Evolutionary conservation across 2,888 invertebrate genomes (phyloP), one percentile per base, ranked within the genome.

Genomic region (Junonia oenone): DNA sequence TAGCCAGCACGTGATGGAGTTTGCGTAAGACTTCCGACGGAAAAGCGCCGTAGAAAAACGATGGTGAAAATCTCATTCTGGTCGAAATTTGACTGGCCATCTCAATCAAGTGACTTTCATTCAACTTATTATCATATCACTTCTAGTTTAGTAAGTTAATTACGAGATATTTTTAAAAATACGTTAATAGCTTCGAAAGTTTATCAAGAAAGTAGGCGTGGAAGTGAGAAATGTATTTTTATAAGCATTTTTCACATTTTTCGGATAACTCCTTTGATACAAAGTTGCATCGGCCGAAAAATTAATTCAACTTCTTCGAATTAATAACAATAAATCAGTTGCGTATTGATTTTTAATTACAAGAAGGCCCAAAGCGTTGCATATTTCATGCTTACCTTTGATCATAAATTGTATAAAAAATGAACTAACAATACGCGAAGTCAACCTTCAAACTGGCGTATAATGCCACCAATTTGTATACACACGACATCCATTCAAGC

Each of bases 401-500:
- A 58, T 56, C 53, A 52, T 48, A 56, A 56, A 48, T 53, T 29
- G 49, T 40, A 49, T 45, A 49, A 56, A 53, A 49, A 37, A 40
- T 29, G n/a, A 27, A 33, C 14, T 47, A 38, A 38, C 47, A 46
- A 49, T 54, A 29, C 22, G 58, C 51, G 31, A 46, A 38, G 33
- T 51, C 58, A 58, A 61, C 58, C 58, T 57, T 57, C 51, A 57
- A 48, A 51, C 45, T 49, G 51, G 22, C 9, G 31, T 67, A 63
- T 64, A 68, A 43, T 68, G 45, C 68, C 67, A 65, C 56, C 67
- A 63, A 73, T 68, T 64, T 45, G 59, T 56, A 51, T 6, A 58
- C 33, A 50, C 62, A 46, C 47, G 55, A 47, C 45, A 56, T 56
- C 51, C 62, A 68, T 63, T 65, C 59, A 60, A 63, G 43, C 48